Conservation (phyloP, 2,797 vertebrate genomes). For the Gadopsis marmoratus region DNA sequence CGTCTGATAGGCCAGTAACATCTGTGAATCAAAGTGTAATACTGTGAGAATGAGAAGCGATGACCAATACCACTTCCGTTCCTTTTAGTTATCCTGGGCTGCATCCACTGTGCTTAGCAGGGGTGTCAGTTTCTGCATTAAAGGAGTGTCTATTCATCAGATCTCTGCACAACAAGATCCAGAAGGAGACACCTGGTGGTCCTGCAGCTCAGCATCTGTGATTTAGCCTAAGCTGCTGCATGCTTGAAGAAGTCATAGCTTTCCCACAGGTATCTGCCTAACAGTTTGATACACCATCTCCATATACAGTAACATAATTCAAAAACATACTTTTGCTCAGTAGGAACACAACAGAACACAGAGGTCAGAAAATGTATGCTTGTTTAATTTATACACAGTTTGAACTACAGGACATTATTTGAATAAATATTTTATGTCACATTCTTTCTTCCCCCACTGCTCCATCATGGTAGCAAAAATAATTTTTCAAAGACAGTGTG, state of each 20-base stretch:
- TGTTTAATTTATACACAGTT: constrained; percentile 73
- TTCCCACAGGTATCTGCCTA: constrained; percentile 9
- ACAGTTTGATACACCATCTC: not conserved
- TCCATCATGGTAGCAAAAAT: constrained; percentile 32
- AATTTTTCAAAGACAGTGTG: constrained; percentile 7
- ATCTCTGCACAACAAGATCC: not conserved
- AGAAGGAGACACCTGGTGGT: not conserved
- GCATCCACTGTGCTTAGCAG: not conserved
- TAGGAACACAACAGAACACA: constrained; percentile 19
- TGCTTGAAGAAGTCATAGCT: not conserved
- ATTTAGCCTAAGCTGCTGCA: not conserved
- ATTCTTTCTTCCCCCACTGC: not conserved
- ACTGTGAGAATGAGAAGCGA: not conserved
- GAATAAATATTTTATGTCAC: constrained; percentile 65
- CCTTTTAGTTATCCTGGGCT: not conserved
- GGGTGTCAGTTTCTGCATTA: not conserved
- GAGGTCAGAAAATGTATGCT: constrained; percentile 42
- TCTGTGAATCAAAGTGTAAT: not conserved
- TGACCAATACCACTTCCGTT: not conserved
- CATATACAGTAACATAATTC: not conserved
- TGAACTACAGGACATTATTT: constrained; percentile 56
- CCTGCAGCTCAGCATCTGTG: not conserved
- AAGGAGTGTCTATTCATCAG: constrained; percentile 35
- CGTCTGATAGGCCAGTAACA: constrained; percentile 11
- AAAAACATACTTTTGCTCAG: not conserved